Conservation (phyloP, 2,888 invertebrate species). For the Napeogenes sylphis region DNA sequence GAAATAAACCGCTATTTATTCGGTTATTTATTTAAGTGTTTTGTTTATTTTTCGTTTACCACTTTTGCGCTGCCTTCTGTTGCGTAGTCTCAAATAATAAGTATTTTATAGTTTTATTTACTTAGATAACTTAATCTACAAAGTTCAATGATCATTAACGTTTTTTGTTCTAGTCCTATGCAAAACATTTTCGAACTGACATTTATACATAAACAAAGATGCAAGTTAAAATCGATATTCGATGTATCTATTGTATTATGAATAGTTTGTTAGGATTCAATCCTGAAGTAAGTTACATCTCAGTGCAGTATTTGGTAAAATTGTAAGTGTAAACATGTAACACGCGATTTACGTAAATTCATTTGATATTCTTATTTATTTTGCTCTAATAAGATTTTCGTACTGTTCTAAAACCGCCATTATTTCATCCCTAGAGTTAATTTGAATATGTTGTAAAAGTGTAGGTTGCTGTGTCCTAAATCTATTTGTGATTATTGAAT, state of each 20-base stretch:
- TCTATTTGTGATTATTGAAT: too few species aligned
- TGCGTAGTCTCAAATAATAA: constrained; percentile 6
- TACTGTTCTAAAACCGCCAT: too few species aligned
- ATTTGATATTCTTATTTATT: too few species aligned
- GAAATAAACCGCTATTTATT: constrained; percentile 35
- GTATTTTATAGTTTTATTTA: constrained; percentile 2
- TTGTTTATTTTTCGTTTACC: constrained; percentile 52
- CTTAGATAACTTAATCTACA: constrained; percentile 1
- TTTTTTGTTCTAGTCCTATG: background rate
- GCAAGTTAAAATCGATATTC: constrained; percentile 5
- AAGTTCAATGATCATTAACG: background rate
- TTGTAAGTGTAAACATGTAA: too few species aligned
- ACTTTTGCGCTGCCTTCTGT: constrained; percentile 24
- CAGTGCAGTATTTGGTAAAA: too few species aligned
- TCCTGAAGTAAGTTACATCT: too few species aligned
- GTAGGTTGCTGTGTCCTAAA: too few species aligned
- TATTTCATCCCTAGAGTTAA: too few species aligned
- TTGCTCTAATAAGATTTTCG: too few species aligned
- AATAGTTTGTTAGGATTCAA: too few species aligned
- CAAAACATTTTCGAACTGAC: background rate
- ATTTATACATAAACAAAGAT: constrained; percentile 1
- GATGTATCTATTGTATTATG: background rate
- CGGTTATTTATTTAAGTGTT: constrained; percentile 53
- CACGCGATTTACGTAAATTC: too few species aligned
- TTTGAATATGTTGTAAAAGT: too few species aligned